These are phyloP conservation scores for Sebastes wilsoni DNA, from an alignment of 2,797 vertebrate genomes.

Conservation along the genomic window DNA sequence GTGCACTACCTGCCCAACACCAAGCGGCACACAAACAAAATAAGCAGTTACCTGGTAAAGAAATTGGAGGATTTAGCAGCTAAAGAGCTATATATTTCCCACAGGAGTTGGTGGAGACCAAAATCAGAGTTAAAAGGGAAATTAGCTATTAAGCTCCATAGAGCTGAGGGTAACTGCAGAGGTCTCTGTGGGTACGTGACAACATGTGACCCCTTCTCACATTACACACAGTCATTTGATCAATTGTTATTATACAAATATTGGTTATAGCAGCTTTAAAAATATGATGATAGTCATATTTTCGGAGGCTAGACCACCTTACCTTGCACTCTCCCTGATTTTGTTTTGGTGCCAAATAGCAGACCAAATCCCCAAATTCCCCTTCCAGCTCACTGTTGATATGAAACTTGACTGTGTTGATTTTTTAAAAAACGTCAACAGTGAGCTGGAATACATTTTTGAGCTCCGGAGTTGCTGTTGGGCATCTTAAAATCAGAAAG, in stretches of 20 bases:
- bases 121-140: not conserved
- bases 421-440: not conserved
- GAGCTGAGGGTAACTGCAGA: not conserved
- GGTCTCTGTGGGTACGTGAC: not conserved
- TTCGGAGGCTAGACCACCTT: not conserved
- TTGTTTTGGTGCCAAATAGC: not conserved
- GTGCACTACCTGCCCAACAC: not conserved
- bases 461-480: not conserved
- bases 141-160: not conserved
- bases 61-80: not conserved
- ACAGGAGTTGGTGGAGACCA: not conserved
- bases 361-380: not conserved
- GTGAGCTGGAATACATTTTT: not conserved
- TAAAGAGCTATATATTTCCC: not conserved
- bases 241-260: not conserved
- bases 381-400: not conserved
- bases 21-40: not conserved
- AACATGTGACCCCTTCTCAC: not conserved
- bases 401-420: not conserved
- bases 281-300: not conserved
- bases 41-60: not conserved
- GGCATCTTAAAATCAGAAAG: not conserved
- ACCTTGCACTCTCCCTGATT: not conserved
- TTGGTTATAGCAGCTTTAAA: not conserved
- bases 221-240: not conserved